Conservation (phyloP, 2,888 invertebrate species). For the Plusia festucae region DNA sequence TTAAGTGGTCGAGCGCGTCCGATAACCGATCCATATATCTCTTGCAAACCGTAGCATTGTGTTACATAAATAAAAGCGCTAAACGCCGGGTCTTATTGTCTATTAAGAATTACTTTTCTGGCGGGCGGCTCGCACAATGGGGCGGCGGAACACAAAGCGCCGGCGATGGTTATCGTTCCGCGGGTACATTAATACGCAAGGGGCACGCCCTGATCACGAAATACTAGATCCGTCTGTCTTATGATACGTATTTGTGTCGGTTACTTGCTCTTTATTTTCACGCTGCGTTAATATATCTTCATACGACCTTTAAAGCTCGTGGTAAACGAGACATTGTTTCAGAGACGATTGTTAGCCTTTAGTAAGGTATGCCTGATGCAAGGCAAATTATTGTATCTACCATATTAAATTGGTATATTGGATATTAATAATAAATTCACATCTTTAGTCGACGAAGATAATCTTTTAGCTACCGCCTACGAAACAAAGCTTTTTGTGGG, state of each 20-base stretch:
- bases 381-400: neutral
- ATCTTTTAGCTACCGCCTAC: neutral
- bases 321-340: conserved; percentile 56
- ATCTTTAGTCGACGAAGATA: neutral
- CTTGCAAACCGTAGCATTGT: conserved; percentile 80
- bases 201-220: conserved; percentile 85
- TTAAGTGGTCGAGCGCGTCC: conserved; percentile 59
- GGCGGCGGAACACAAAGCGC: conserved; percentile 81
- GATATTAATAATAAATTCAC: neutral
- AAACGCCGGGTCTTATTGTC: conserved; percentile 85
- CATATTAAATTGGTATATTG: neutral
- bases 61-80: conserved; percentile 87
- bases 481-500: neutral
- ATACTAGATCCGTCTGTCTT: conserved; percentile 84
- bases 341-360: conserved; percentile 25
- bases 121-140: conserved; percentile 81
- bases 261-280: conserved; percentile 75
- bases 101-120: conserved; percentile 88
- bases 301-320: conserved; percentile 47
- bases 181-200: conserved; percentile 85
- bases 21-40: conserved; percentile 74
- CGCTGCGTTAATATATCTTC: conserved; percentile 69
- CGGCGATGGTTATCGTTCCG: conserved; percentile 80
- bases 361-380: conserved; percentile 22
- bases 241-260: conserved; percentile 68